Conservation (phyloP, 1,140 invertebrate genomes). For the Melipona quadrifasciata region DNA sequence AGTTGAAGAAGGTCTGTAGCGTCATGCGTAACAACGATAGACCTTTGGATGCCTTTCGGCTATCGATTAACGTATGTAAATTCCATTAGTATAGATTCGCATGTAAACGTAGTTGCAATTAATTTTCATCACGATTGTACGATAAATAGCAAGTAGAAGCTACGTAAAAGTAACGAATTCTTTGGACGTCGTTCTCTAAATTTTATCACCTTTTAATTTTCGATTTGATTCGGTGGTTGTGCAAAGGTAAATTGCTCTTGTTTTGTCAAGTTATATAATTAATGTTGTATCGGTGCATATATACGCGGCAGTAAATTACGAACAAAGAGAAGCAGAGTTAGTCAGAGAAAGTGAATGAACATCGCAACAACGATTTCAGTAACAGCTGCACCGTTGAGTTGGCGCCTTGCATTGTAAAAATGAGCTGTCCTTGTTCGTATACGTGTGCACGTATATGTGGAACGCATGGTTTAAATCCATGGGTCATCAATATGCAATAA, state of each 20-base stretch:
- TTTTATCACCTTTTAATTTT: background rate
- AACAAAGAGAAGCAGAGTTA: background rate
- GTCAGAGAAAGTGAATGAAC: slow-evolving; percentile 13
- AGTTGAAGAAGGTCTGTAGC: slow-evolving; percentile 18
- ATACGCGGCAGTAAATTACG: background rate
- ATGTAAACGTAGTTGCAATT: slow-evolving; percentile 37
- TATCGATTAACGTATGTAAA: slow-evolving; percentile 20
- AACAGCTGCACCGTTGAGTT: background rate
- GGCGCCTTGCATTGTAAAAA: slow-evolving; percentile 11
- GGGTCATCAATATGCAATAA: slow-evolving; percentile 11
- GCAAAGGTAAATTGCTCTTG: background rate
- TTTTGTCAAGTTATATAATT: no score
- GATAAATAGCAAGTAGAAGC: background rate
- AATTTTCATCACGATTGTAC: slow-evolving; percentile 2
- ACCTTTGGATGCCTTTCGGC: slow-evolving; percentile 39
- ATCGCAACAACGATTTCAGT: slow-evolving; percentile 10
- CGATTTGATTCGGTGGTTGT: background rate
- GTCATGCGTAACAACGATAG: slow-evolving; percentile 36
- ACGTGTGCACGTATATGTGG: background rate
- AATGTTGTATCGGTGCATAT: background rate
- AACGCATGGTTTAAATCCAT: background rate
- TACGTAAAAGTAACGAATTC: background rate
- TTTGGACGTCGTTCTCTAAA: background rate
- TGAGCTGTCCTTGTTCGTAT: background rate
- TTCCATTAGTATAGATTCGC: slow-evolving; percentile 11